Evolutionary conservation across 2,797 vertebrate species (phyloP).

Genomic region (Serranus cabrilla): DNA sequence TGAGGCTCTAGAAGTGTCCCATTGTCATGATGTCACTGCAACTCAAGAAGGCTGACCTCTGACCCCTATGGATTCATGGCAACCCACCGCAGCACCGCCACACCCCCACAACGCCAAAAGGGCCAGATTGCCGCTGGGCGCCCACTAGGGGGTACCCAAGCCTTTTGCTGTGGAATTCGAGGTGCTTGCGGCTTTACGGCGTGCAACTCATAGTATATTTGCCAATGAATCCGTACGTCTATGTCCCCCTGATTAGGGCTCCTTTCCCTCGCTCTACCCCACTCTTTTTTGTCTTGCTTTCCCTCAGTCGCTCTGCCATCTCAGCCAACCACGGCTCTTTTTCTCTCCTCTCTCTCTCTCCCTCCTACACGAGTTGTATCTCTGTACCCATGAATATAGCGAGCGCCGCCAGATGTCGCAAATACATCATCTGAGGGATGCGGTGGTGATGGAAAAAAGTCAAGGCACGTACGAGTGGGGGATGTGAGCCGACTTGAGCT

Average conservation of each 20-base stretch:
- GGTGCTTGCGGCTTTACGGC: conserved; percentile 55
- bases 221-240: conserved; percentile 58
- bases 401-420: conserved; percentile 99
- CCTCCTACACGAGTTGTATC: conserved; percentile 62
- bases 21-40: conserved; percentile 99
- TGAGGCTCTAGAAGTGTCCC: conserved; percentile 94
- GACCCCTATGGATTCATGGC: conserved; percentile 95
- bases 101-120: conserved; percentile 78
- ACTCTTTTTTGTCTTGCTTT: conserved; percentile 38
- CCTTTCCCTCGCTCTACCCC: conserved; percentile 40
- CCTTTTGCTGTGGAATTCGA: conserved; percentile 91
- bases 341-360: conserved; percentile 29
- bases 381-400: conserved; percentile 87
- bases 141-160: conserved; percentile 96
- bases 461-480: conserved; percentile 93
- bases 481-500: conserved; percentile 83
- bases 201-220: conserved; percentile 40
- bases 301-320: conserved; percentile 51
- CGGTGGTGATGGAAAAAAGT: conserved; percentile 89
- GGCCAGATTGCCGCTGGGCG: conserved; percentile 91
- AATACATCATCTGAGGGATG: conserved; percentile 94
- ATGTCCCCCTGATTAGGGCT: conserved; percentile 55
- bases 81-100: conserved; percentile 78
- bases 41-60: conserved; percentile 98
- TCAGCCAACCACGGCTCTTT: conserved; percentile 65